A percentile compares a stretch with the other conserved stretches of the same genome.
Evolutionary conservation across 2,797 vertebrate species (phyloP).

Genomic region (Sparidentex hasta): DNA sequence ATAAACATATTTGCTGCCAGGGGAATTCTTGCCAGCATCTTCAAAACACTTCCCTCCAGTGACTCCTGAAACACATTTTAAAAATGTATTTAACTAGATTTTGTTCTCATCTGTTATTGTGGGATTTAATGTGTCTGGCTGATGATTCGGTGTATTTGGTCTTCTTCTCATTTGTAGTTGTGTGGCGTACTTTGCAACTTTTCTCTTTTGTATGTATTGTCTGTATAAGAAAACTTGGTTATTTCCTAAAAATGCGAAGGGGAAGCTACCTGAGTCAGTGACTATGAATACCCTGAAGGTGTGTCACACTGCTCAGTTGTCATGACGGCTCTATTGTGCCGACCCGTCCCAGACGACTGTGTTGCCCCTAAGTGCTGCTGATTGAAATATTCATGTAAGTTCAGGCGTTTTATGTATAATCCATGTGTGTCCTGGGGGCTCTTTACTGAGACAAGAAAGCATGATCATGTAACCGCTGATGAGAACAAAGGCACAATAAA

Average conservation of each 20-base stretch:
- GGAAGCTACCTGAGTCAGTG: constrained; percentile 23
- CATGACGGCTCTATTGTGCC: constrained; percentile 23
- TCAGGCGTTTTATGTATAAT: constrained; percentile 70
- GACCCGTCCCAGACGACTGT: constrained; percentile 22
- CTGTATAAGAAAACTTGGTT: background rate
- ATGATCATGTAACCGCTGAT: constrained; percentile 47
- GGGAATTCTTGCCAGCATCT: constrained; percentile 23
- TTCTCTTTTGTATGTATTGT: background rate
- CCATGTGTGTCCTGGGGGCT: constrained; percentile 61
- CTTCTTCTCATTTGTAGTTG: background rate
- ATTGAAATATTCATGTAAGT: constrained; percentile 78
- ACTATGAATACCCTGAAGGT: constrained; percentile 36
- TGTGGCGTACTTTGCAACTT: constrained; percentile 8
- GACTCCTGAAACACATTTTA: constrained; percentile 12
- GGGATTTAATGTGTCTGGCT: background rate
- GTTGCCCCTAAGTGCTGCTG: constrained; percentile 61
- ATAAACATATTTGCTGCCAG: constrained; percentile 32
- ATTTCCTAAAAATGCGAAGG: constrained; percentile 3
- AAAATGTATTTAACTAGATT: background rate
- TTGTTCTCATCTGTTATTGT: background rate
- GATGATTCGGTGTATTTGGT: background rate
- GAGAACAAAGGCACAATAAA: constrained; percentile 63
- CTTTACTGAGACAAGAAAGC: constrained; percentile 39
- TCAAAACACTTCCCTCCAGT: background rate
- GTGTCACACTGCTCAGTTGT: constrained; percentile 38